These are phyloP conservation scores for Tupaia tana DNA, from an alignment of 2,113 vertebrate genomes.

Conservation along the genomic window DNA sequence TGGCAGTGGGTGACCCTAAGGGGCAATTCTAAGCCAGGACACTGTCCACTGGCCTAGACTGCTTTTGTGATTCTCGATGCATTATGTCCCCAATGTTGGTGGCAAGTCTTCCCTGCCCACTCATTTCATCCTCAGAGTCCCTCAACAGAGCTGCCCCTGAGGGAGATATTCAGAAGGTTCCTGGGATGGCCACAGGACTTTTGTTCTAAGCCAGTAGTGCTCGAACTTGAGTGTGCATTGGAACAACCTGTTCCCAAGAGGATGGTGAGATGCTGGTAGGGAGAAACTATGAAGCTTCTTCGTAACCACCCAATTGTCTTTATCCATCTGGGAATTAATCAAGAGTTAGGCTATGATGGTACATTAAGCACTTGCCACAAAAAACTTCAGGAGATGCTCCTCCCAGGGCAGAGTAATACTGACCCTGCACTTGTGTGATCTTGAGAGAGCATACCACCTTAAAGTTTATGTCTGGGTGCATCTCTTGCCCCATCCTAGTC, in stretches of 20 bases:
- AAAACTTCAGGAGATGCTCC: neutral
- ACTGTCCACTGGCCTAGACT: rapidly evolving
- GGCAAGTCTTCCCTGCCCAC: neutral
- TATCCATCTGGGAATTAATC: neutral
- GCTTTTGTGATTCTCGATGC: neutral
- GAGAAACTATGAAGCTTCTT: neutral
- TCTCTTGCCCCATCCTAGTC: neutral
- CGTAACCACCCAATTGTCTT: neutral
- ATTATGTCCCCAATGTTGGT: rapidly evolving
- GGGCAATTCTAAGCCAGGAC: rapidly evolving
- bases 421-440: neutral
- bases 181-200: rapidly evolving
- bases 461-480: rapidly evolving
- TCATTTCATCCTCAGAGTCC: rapidly evolving
- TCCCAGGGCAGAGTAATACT: rapidly evolving
- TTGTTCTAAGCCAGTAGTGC: neutral
- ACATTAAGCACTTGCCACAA: rapidly evolving
- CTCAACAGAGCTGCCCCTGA: neutral
- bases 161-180: neutral
- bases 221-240: rapidly evolving
- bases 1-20: too few relatives aligned
- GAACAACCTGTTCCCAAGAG: neutral
- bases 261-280: neutral
- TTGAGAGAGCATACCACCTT: too few relatives aligned
- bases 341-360: too few relatives aligned